Evolutionary conservation across 2,113 vertebrate species (phyloP).

Genomic region (Rhegmatorhina hoffmannsi): DNA sequence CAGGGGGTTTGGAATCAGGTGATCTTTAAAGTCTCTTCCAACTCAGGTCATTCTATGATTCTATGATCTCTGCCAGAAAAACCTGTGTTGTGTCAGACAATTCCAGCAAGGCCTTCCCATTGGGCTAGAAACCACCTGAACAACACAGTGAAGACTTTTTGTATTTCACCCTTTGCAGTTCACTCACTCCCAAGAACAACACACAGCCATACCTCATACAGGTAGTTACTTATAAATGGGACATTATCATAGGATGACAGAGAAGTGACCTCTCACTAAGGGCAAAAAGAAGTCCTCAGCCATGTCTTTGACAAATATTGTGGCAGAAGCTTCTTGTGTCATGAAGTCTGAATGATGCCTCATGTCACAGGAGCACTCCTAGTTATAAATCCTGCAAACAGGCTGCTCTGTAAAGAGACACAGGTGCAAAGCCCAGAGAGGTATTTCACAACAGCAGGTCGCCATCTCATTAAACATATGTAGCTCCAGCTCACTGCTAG

Average conservation of each 20-base stretch:
- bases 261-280: background rate
- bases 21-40: background rate
- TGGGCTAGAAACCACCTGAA: background rate
- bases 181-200: background rate
- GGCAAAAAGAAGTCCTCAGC: background rate
- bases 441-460: background rate
- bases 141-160: background rate
- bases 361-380: background rate
- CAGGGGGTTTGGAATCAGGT: background rate
- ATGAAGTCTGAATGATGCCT: background rate
- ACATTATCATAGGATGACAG: background rate
- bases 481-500: background rate
- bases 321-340: background rate
- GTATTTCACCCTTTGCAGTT: background rate
- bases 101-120: background rate
- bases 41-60: background rate
- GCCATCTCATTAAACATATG: background rate
- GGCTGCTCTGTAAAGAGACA: background rate
- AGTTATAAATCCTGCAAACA: background rate
- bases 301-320: background rate
- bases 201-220: background rate
- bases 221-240: background rate
- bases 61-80: background rate
- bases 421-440: background rate
- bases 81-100: background rate